Conservation (phyloP, 2,888 invertebrate genomes). For the Caenorhabditis angaria region DNA sequence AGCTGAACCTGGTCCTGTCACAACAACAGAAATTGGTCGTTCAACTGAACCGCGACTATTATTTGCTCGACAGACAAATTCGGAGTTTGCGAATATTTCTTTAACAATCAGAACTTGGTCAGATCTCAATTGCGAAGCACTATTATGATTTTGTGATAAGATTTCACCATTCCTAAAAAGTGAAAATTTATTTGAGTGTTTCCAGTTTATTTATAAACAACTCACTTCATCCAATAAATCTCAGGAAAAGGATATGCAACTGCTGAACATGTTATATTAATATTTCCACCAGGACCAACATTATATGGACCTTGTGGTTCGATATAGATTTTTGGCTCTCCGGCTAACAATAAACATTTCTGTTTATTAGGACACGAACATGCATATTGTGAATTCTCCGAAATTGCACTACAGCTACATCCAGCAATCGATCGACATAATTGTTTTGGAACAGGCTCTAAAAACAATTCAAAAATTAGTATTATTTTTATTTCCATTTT, state of each 20-base stretch:
- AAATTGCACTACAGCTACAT: constrained; percentile 64
- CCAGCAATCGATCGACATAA: constrained; percentile 67
- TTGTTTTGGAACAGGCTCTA: constrained; percentile 69
- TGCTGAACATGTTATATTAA: constrained; percentile 70
- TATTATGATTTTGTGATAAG: constrained; percentile 6
- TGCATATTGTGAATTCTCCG: constrained; percentile 60
- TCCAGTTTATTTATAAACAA: not conserved
- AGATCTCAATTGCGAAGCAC: constrained; percentile 27
- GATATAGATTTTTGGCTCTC: constrained; percentile 68
- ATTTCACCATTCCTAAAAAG: constrained; percentile 50
- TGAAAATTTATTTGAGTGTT: constrained; percentile 3
- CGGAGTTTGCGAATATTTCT: constrained; percentile 65
- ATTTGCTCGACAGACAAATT: constrained; percentile 68
- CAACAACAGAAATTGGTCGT: constrained; percentile 60
- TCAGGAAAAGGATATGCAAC: constrained; percentile 71
- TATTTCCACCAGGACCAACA: constrained; percentile 68
- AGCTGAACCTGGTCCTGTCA: constrained; percentile 67
- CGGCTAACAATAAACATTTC: constrained; percentile 66
- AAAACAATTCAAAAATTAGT: no score
- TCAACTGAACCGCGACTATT: constrained; percentile 62
- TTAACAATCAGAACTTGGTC: constrained; percentile 67
- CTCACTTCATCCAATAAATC: constrained; percentile 66
- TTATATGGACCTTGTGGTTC: constrained; percentile 69
- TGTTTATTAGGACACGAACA: constrained; percentile 64
- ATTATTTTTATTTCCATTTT: not conserved